Base-by-base conservation (phyloP, 1,140 invertebrate species). In the Lethrus apterus region DNA sequence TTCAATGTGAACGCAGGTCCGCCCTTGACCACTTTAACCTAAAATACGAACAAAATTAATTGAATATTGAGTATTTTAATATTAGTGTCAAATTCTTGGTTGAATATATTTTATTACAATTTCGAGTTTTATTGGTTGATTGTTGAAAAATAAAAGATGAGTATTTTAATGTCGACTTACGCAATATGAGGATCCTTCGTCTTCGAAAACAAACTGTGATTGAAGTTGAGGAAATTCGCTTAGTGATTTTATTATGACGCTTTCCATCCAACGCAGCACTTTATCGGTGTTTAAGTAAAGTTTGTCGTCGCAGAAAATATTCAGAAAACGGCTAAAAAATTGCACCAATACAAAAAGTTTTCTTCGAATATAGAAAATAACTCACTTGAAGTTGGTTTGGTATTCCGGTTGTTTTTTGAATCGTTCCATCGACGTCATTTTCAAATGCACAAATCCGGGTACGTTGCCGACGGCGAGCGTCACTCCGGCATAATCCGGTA, bases 1-100 rank as follows among this genome's bases (percentile, higher is more conserved):
- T 55, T 50, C n/a, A 64, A 26, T 0, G 61, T 65, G 19, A 65
- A 58, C 21, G 64, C 64, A 10, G 64, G 64, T n/a, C 51, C 56
- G 15, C 32, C 33, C 38, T 58, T 60, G 2, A 14, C 14, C n/a
- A 56, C 20, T 9, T 30, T 42, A 17, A 48, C 36, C 50, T 54
- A 30, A 29, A 52, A 50, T 55, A 33, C 26, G 14, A 38, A 38
- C 15, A 29, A 8, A 48, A 14, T 29, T 23, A 46, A 31, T 13
- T 43, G 17, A 10, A 3, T 15, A 7, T 36, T 15, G 21, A 24
- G 23, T 26, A 24, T 4, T n/a, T n/a, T n/a, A n/a, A n/a, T n/a
- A n/a, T n/a, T n/a, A n/a, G n/a, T n/a, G n/a, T n/a, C n/a, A n/a
- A n/a, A n/a, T n/a, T n/a, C n/a, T n/a, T n/a, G n/a, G n/a, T n/a